Evolutionary conservation across 23 tunicate species (phyloP).

Genomic region (Trididemnum miniatum): DNA sequence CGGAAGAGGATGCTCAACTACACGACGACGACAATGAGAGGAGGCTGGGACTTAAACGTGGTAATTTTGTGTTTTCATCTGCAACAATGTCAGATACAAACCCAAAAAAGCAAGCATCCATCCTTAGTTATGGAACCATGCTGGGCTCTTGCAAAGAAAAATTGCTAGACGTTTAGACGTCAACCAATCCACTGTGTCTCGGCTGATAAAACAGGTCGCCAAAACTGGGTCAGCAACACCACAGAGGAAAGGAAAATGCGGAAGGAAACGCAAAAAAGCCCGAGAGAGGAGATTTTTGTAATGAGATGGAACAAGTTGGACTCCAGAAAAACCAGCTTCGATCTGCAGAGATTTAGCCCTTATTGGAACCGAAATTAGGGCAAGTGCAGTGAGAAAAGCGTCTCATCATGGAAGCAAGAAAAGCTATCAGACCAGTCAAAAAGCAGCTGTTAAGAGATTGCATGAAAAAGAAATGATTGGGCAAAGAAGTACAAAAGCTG

Average conservation of each 20-base stretch:
- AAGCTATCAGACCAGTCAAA: conserved; percentile 11
- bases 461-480: conserved; percentile 13
- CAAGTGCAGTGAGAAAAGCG: conserved; percentile 19
- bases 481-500: conserved; percentile 28
- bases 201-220: background rate
- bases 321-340: conserved; percentile 14
- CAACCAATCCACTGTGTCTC: conserved; percentile 7
- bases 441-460: background rate
- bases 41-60: background rate
- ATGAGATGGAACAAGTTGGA: conserved; percentile 9
- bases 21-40: too few species aligned
- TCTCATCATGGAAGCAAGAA: background rate
- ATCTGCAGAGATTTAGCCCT: background rate
- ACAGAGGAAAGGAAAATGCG: conserved; percentile 26
- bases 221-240: conserved; percentile 16
- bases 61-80: background rate
- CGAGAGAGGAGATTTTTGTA: background rate
- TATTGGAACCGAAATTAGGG: background rate
- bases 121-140: background rate
- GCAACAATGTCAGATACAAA: background rate
- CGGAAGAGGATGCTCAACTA: too few species aligned
- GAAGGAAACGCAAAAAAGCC: conserved; percentile 9
- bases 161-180: background rate
- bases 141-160: background rate
- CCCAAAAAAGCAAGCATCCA: background rate